phyloP scores from a whole-genome alignment of 2,888 invertebrate species.

The Aricia artaxerxes region DNA sequence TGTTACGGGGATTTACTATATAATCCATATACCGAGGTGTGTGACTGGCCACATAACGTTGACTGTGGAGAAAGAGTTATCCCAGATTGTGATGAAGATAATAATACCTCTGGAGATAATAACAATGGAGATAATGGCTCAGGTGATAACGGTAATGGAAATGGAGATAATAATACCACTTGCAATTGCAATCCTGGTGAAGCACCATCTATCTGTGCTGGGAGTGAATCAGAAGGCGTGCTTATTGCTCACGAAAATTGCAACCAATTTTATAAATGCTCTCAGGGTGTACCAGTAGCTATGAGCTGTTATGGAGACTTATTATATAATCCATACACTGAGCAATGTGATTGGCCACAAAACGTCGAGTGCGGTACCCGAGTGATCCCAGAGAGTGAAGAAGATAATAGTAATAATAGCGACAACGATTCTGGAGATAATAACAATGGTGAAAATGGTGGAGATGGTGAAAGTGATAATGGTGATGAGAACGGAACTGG shows the following conservation, averaged over 20 bases:
- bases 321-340: slow-evolving; percentile 48
- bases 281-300: slow-evolving; percentile 45
- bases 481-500: slow-evolving; percentile 33
- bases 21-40: slow-evolving; percentile 45
- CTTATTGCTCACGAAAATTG: slow-evolving; percentile 46
- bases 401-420: background rate
- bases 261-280: slow-evolving; percentile 51
- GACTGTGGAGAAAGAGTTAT: slow-evolving; percentile 42
- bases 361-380: slow-evolving; percentile 51
- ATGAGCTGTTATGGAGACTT: slow-evolving; percentile 45
- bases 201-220: slow-evolving; percentile 45
- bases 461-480: slow-evolving; percentile 38
- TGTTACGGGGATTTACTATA: slow-evolving; percentile 46
- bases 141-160: slow-evolving; percentile 37
- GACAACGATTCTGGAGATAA: slow-evolving; percentile 27
- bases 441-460: slow-evolving; percentile 31
- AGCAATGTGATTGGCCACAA: slow-evolving; percentile 50
- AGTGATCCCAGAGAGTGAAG: slow-evolving; percentile 39
- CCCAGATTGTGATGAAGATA: slow-evolving; percentile 34
- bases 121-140: slow-evolving; percentile 34
- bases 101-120: slow-evolving; percentile 1
- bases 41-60: slow-evolving; percentile 49
- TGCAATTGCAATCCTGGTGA: slow-evolving; percentile 48
- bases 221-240: slow-evolving; percentile 43
- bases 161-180: slow-evolving; percentile 35